phyloP scores from a whole-genome alignment of 1,140 invertebrate genomes.

The Zelostemma sp. region DNA sequence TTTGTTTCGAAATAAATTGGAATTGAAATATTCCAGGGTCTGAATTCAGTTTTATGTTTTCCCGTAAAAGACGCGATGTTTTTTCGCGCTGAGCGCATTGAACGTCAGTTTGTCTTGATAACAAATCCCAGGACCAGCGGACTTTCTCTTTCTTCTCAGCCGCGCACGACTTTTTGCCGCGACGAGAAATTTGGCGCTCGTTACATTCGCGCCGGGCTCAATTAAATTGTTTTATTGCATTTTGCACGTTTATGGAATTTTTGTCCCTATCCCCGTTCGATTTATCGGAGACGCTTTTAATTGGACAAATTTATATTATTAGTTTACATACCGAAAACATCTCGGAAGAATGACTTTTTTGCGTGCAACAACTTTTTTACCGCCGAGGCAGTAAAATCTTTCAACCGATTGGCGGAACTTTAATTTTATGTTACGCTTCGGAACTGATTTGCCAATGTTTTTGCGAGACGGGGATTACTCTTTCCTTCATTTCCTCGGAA shows the following conservation, averaged over 20 bases:
- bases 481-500: too few species aligned
- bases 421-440: too few species aligned
- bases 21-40: not conserved
- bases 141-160: not conserved
- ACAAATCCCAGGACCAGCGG: not conserved
- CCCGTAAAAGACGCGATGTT: not conserved
- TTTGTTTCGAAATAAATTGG: not conserved
- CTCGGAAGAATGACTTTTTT: not conserved
- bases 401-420: too few species aligned
- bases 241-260: not conserved
- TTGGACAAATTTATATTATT: slow-evolving; percentile 3
- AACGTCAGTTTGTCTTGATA: not conserved
- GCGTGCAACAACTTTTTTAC: too few species aligned
- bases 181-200: not conserved
- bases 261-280: not conserved
- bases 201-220: slow-evolving; percentile 2
- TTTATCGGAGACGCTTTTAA: slow-evolving; percentile 1
- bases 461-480: too few species aligned
- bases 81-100: not conserved
- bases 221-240: slow-evolving; percentile 3
- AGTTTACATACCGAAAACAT: slow-evolving; percentile 3
- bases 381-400: too few species aligned
- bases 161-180: not conserved
- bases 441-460: too few species aligned
- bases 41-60: not conserved